Evolutionary conservation across 2,888 invertebrate species (phyloP).

Genomic region (Aspidiotus destructor): DNA sequence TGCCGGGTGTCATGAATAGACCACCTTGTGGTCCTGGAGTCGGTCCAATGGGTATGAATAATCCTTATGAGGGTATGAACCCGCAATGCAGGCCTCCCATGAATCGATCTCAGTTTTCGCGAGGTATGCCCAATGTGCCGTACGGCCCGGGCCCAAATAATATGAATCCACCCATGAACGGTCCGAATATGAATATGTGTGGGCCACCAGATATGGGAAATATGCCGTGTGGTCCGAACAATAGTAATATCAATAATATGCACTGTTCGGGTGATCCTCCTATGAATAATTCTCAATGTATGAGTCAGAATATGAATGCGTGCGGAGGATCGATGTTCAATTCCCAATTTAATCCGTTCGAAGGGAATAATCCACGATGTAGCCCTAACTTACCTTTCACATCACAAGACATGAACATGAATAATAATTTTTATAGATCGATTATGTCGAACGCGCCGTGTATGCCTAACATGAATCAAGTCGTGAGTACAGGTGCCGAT

Average conservation of each 20-base stretch:
- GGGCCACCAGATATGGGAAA: slow-evolving; percentile 13
- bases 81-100: slow-evolving; percentile 23
- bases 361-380: slow-evolving; percentile 6
- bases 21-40: slow-evolving; percentile 7
- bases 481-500: slow-evolving; percentile 33
- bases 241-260: neutral
- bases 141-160: slow-evolving; percentile 15
- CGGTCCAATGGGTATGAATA: slow-evolving; percentile 18
- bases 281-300: slow-evolving; percentile 16
- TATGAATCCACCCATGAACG: neutral
- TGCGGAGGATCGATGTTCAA: slow-evolving; percentile 24
- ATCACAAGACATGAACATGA: slow-evolving; percentile 10
- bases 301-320: slow-evolving; percentile 15
- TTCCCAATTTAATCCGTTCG: slow-evolving; percentile 17
- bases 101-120: slow-evolving; percentile 29
- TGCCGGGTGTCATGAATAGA: slow-evolving; percentile 19
- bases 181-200: slow-evolving; percentile 17
- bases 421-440: slow-evolving; percentile 14
- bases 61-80: slow-evolving; percentile 27
- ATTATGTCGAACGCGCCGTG: slow-evolving; percentile 5
- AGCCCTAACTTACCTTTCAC: slow-evolving; percentile 12
- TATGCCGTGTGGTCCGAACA: slow-evolving; percentile 11
- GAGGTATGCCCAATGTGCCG: slow-evolving; percentile 18
- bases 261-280: slow-evolving; percentile 12
- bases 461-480: slow-evolving; percentile 25